A percentile compares a stretch with the other conserved stretches of the same genome.
Conservation (phyloP, 2,888 invertebrate species). For the Sminthurides aquaticus region DNA sequence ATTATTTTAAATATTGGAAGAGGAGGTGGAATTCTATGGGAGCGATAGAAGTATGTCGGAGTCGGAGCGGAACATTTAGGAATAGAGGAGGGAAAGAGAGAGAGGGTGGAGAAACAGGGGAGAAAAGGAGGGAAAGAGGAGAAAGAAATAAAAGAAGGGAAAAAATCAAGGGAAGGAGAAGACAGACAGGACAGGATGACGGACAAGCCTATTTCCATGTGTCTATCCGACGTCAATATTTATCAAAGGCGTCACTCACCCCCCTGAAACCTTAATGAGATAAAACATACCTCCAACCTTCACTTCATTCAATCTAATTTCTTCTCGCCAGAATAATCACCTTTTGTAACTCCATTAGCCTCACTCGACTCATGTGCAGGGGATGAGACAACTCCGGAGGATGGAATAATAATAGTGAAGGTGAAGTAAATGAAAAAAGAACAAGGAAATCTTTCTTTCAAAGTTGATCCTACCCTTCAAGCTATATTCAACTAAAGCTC, state of each 20-base stretch:
- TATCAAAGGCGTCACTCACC: conserved; percentile 28
- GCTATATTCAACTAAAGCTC: no score
- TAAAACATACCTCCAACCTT: conserved; percentile 23
- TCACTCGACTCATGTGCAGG: background rate
- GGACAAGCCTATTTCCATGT: conserved; percentile 23
- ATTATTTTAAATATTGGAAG: conserved; percentile 7
- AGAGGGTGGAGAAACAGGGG: background rate
- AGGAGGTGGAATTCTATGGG: background rate
- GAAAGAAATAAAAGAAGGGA: background rate
- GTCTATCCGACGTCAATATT: conserved; percentile 26
- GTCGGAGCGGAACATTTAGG: background rate
- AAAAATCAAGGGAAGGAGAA: conserved; percentile 9
- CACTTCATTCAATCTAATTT: conserved; percentile 23
- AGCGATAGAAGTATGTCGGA: background rate
- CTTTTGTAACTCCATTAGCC: conserved; percentile 10
- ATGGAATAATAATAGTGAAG: no score
- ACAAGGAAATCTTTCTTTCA: no score
- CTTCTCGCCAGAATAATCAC: conserved; percentile 23
- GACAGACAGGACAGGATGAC: conserved; percentile 21
- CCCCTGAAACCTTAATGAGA: conserved; percentile 26
- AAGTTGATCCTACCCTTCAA: no score
- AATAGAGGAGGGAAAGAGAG: background rate
- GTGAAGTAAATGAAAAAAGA: no score
- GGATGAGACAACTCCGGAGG: no score
- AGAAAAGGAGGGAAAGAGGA: conserved; percentile 1